Percentiles rank a stretch among this genome's conserved stretches.
Conservation (phyloP, 2,113 vertebrate genomes). For the Alosa alosa region DNA sequence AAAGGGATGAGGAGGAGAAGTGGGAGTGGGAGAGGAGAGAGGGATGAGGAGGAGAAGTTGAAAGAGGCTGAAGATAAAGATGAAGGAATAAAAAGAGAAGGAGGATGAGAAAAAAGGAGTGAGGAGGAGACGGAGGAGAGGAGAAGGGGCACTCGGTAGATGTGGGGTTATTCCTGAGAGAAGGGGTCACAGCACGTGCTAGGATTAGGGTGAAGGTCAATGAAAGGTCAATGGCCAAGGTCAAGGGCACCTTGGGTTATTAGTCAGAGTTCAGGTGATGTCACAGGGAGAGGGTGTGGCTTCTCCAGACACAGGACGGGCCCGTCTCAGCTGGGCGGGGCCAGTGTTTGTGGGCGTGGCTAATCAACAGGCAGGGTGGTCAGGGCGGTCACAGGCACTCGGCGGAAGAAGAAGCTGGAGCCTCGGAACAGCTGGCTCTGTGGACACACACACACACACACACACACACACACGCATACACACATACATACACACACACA, state of each 20-base stretch:
- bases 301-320: background rate
- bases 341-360: conserved; percentile 9
- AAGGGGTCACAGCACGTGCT: background rate
- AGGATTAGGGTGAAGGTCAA: no score
- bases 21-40: background rate
- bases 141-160: background rate
- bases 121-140: background rate
- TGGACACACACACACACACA: background rate
- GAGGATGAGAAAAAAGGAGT: background rate
- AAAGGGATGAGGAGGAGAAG: background rate
- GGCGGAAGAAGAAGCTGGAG: conserved; percentile 86
- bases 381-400: conserved; percentile 61
- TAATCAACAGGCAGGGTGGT: conserved; percentile 43
- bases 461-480: conserved; percentile 2
- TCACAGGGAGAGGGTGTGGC: background rate
- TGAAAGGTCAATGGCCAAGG: background rate
- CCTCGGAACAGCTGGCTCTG: conserved; percentile 85
- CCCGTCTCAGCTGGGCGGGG: background rate
- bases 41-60: no score
- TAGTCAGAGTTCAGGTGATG: background rate
- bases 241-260: background rate
- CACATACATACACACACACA: background rate
- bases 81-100: no score
- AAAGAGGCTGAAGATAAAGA: no score
- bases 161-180: background rate